These are phyloP conservation scores for Erebia epiphron DNA, from an alignment of 2,888 invertebrate species.

Conservation along the genomic window DNA sequence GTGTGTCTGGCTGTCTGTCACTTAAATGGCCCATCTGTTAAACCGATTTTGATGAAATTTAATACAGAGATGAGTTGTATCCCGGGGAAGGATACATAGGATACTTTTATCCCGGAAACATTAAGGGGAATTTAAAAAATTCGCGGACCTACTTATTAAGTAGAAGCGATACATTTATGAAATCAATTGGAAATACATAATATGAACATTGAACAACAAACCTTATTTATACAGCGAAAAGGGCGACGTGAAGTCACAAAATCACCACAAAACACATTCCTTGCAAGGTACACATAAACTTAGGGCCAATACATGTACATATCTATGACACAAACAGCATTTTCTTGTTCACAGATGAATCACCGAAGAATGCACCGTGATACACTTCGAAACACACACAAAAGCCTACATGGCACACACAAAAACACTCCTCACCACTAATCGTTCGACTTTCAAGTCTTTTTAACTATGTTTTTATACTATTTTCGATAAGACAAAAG, in stretches of 20 bases:
- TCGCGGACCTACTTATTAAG: no score
- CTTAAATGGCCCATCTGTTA: no score
- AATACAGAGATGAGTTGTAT: no score
- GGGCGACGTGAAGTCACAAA: conserved; percentile 42
- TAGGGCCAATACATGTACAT: conserved; percentile 56
- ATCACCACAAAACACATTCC: conserved; percentile 59
- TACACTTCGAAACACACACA: conserved; percentile 58
- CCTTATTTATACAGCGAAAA: conserved; percentile 35
- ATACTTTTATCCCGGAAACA: no score
- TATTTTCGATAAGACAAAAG: conserved; percentile 67
- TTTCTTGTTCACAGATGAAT: conserved; percentile 78
- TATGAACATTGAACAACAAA: conserved; percentile 10
- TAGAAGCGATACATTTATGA: no score
- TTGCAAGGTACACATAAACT: conserved; percentile 59
- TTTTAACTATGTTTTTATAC: conserved; percentile 56
- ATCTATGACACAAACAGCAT: conserved; percentile 65
- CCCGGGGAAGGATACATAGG: no score
- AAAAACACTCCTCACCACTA: conserved; percentile 54
- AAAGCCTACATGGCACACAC: conserved; percentile 56
- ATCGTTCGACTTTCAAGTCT: conserved; percentile 56
- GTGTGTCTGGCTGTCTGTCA: no score
- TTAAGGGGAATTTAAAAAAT: no score
- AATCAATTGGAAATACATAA: background rate
- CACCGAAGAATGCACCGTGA: conserved; percentile 75
- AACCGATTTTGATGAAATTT: no score